Evolutionary conservation across 2,888 invertebrate species (phyloP).

Genomic region (Cerastis rubricosa): DNA sequence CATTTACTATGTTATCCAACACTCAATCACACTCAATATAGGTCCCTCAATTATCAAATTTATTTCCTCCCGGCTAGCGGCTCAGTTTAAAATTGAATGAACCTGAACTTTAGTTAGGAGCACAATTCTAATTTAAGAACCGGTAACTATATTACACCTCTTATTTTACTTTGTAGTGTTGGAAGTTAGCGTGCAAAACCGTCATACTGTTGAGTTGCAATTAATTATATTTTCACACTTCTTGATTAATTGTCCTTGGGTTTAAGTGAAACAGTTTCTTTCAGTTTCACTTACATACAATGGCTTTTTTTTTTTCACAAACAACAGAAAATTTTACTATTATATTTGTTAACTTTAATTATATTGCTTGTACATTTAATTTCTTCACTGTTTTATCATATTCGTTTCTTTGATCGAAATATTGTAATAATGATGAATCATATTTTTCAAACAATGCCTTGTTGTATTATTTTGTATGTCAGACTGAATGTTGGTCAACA

Average conservation of each 20-base stretch:
- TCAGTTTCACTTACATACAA: conserved; percentile 28
- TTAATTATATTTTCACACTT: conserved; percentile 52
- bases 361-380: conserved; percentile 6
- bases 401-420: conserved; percentile 27
- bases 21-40: background rate
- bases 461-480: conserved; percentile 1
- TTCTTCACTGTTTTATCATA: conserved; percentile 15
- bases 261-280: conserved; percentile 55
- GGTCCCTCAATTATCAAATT: background rate
- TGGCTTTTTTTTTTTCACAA: conserved; percentile 59
- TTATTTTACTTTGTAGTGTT: background rate
- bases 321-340: conserved; percentile 46
- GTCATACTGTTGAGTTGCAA: conserved; percentile 4
- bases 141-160: background rate
- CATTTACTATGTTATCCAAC: background rate
- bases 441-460: conserved; percentile 13
- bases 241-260: conserved; percentile 60
- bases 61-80: background rate
- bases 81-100: background rate
- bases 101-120: background rate
- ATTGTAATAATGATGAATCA: background rate
- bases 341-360: conserved; percentile 19
- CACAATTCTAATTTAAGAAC: too few relatives aligned
- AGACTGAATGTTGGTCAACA: conserved; percentile 10
- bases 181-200: conserved; percentile 21